These are phyloP conservation scores for Paratilapia polleni DNA, from an alignment of 2,113 vertebrate species.

Conservation along the genomic window DNA sequence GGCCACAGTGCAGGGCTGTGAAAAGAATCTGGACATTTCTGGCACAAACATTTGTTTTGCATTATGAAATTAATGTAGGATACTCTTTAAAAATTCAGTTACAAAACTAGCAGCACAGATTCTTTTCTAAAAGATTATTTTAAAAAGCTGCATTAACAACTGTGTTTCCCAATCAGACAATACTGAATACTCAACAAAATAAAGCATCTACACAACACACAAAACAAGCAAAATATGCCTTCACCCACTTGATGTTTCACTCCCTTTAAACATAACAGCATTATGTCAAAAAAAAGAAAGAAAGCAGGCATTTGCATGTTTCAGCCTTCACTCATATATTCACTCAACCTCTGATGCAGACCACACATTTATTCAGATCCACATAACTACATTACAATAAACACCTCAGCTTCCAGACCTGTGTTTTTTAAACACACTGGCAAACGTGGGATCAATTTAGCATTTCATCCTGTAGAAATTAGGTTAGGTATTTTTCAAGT, in stretches of 20 bases:
- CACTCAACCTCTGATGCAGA: neutral
- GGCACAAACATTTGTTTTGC: neutral
- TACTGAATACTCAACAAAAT: neutral
- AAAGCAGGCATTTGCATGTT: constrained; percentile 17
- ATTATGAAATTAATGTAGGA: neutral
- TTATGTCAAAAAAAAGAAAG: neutral
- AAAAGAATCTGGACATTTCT: neutral
- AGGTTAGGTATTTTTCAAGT: constrained; percentile 41
- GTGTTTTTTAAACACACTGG: neutral
- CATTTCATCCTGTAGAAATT: constrained; percentile 31
- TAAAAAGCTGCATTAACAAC: neutral
- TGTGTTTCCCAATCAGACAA: neutral
- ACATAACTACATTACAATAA: neutral
- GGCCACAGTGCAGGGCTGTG: neutral
- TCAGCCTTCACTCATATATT: neutral
- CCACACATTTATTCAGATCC: neutral
- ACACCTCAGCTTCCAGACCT: neutral
- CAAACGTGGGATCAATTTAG: constrained; percentile 12
- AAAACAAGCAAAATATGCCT: neutral
- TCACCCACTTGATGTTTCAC: neutral
- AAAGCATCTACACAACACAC: neutral
- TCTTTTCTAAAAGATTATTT: neutral
- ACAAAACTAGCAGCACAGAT: neutral
- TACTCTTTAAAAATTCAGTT: neutral
- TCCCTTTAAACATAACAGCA: neutral